Evolutionary conservation across 2,797 vertebrate genomes (phyloP).

Genomic region (Chiroxiphia lanceolata): DNA sequence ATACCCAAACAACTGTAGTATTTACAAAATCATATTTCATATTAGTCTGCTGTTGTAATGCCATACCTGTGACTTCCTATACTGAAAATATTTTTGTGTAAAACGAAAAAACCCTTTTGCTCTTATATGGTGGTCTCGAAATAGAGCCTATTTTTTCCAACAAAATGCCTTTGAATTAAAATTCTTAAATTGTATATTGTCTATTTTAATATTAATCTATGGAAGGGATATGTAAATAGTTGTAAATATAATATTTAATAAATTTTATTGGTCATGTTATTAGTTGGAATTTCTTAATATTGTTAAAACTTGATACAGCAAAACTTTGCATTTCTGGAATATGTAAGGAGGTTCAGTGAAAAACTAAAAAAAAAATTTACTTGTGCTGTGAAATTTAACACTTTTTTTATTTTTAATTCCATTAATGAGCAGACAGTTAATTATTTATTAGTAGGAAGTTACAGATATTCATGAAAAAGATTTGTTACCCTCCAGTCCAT

Average conservation of each 20-base stretch:
- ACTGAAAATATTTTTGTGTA: slow-evolving; percentile 80
- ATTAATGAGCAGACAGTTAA: not conserved
- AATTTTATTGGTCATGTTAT: slow-evolving; percentile 99
- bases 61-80: slow-evolving; percentile 70
- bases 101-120: slow-evolving; percentile 82
- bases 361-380: not conserved
- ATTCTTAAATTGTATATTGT: slow-evolving; percentile 96
- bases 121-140: slow-evolving; percentile 84
- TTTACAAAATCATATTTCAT: slow-evolving; percentile 80
- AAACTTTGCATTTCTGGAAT: slow-evolving; percentile 29
- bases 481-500: not conserved
- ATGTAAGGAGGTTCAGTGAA: not conserved
- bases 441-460: slow-evolving; percentile 38
- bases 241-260: slow-evolving; percentile 99
- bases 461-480: slow-evolving; percentile 28
- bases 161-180: slow-evolving; percentile 97
- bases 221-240: slow-evolving; percentile 94
- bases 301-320: slow-evolving; percentile 46
- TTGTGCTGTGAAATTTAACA: not conserved
- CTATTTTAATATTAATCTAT: slow-evolving; percentile 99
- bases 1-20: slow-evolving; percentile 80
- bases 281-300: slow-evolving; percentile 70
- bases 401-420: not conserved
- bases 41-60: slow-evolving; percentile 78
- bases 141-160: slow-evolving; percentile 90